Evolutionary conservation across 2,888 invertebrate species (phyloP).

Genomic region (Pristionchus arcanus): DNA sequence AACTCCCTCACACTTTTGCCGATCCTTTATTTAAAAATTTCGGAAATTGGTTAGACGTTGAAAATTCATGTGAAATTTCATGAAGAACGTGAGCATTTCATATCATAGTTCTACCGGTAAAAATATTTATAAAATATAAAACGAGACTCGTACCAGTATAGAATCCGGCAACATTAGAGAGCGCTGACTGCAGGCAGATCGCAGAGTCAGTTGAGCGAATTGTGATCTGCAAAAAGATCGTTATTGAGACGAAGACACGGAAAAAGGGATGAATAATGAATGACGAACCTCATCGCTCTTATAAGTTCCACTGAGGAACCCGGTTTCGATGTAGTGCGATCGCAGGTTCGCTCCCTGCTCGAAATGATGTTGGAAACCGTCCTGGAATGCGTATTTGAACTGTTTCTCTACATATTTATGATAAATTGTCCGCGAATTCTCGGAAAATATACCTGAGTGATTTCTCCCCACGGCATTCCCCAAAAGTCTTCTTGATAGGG

Average conservation of each 20-base stretch:
- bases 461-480: conserved; percentile 65
- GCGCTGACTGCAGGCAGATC: conserved; percentile 40
- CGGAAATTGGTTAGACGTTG: no score
- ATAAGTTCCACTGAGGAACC: neutral
- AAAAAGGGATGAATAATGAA: no score
- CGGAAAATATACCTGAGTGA: conserved; percentile 67
- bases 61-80: no score
- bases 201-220: neutral
- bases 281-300: neutral
- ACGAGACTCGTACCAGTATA: neutral
- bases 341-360: neutral
- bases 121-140: no score
- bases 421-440: no score
- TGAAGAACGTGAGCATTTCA: no score
- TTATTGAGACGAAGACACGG: neutral
- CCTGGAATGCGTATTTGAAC: neutral
- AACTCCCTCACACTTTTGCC: no score
- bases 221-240: neutral
- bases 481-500: conserved; percentile 58
- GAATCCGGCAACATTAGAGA: conserved; percentile 42
- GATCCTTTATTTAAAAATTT: no score
- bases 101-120: no score
- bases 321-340: conserved; percentile 3
- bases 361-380: conserved; percentile 24
- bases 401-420: no score